Base-by-base conservation (phyloP, 2,888 invertebrate species). In the Trichacis sp. region DNA sequence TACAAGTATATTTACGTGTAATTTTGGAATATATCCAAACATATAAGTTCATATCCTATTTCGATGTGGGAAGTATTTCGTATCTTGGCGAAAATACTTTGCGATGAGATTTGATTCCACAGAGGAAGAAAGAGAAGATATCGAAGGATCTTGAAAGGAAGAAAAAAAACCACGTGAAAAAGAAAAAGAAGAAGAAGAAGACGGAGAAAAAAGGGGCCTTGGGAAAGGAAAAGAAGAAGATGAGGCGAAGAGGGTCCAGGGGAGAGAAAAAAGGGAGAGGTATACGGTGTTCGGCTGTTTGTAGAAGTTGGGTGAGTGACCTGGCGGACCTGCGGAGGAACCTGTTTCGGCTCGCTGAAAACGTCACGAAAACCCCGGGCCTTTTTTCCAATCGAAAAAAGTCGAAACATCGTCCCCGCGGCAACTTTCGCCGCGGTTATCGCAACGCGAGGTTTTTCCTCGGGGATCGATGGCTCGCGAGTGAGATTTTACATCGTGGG, bases 271-370 rank as follows among this genome's bases (percentile, higher is more conserved):
- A 63, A 68, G 68, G 64, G 70, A 60, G 46, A 58, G 65, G 70
- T 65, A 68, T 63, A 60, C 50, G 59, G 64, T 74, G 77, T 77
- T 77, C 76, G 75, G 77, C 71, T 74, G 79, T 77, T 80, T 77
- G 78, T 78, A 77, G 75, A 80, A 79, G 78, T 78, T 80, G 81
- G 81, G 81, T 81, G 82, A 81, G 80, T 81, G 81, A 82, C 82
- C 82, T 76, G 80, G 73, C 69, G 73, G 74, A 71, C 72, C 70
- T 69, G 73, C 72, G 68, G 50, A 64, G 73, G 77, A 81, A 80
- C 80, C 80, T 80, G 81, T 80, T 81, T 77, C 47, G 24, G 24
- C 24, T 12, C 40, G 40, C 40, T 40, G 15, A 12, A 40, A 40
- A 40, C 47, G 40, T 15, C 54, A 24, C 40, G 33, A 49, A 51